Evolutionary conservation across 2,888 invertebrate species (phyloP).

Genomic region (Brenthis ino): DNA sequence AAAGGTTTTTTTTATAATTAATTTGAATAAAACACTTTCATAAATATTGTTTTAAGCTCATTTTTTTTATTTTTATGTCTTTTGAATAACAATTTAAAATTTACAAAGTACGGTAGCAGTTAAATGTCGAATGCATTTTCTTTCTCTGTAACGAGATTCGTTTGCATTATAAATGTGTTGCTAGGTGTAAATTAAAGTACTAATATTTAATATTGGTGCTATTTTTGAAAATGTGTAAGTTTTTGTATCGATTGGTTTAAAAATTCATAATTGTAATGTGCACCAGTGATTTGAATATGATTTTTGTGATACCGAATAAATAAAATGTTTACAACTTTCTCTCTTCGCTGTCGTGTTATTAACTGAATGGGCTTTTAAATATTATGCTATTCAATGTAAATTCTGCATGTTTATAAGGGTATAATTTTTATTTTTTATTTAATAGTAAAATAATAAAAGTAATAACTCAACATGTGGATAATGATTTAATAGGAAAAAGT

Average conservation of each 20-base stretch:
- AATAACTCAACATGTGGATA: too few relatives aligned
- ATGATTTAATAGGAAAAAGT: too few relatives aligned
- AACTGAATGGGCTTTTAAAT: too few relatives aligned
- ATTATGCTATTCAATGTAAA: too few relatives aligned
- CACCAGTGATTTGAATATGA: conserved; percentile 70
- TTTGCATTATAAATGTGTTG: conserved; percentile 56
- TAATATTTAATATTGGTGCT: conserved; percentile 79
- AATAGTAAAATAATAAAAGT: too few relatives aligned
- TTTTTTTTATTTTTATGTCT: not conserved
- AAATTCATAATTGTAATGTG: conserved; percentile 40
- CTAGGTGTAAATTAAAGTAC: conserved; percentile 64
- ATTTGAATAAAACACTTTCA: too few relatives aligned
- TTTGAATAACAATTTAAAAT: not conserved
- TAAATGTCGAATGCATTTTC: conserved; percentile 32
- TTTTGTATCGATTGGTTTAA: conserved; percentile 30
- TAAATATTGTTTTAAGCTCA: too few relatives aligned
- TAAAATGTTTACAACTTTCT: not conserved
- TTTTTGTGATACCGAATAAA: not conserved
- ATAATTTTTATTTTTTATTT: too few relatives aligned
- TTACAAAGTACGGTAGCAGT: conserved; percentile 13
- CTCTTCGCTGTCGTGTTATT: not conserved
- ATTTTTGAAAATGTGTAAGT: conserved; percentile 53
- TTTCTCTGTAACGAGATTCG: conserved; percentile 42
- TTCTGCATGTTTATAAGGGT: too few relatives aligned
- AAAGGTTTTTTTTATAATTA: too few relatives aligned